Evolutionary conservation across 2,113 vertebrate species (phyloP), one percentile per base, ranked within the genome.

Genomic region (Rhea americana): DNA sequence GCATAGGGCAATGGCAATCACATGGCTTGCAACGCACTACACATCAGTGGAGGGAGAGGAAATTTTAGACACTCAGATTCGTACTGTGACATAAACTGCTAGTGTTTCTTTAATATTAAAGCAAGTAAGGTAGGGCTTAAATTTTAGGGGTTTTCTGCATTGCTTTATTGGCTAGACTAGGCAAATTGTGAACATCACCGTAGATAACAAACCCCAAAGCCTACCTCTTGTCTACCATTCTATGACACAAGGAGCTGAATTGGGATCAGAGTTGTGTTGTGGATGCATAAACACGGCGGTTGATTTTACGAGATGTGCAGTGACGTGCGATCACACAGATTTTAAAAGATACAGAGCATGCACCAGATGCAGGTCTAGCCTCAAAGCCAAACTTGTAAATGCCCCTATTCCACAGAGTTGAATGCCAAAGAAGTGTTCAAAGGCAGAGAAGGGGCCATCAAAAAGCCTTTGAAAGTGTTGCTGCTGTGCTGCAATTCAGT

Each of bases 311-410:
- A 94, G 76, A 28, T 62, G 50, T 43, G 74, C 41, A 22, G n/a
- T 14, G 78, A 47, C 1, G 13, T 62, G 70, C 0, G 0, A 73
- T 51, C 0, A 0, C 45, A 73, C 43, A n/a, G 72, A 73, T 66
- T 74, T 67, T 80, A 58, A 66, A 65, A 75, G 89, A 50, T 32
- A 81, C 18, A 48, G 75, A 72, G 62, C 73, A 58, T 0, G 3
- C 45, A n/a, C 45, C 43, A 77, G 74, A 32, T 68, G 63, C 77
- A 1, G 55, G 35, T 28, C 37, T 55, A 43, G 5, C 53, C 59
- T 82, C 79, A 58, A 47, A 91, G 81, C 85, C 88, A 83, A 80
- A 82, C 13, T 7, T 58, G 35, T 66, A 89, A 87, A 55, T 53
- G 65, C 22, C 30, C 16, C 39, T 67, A 41, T 79, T 84, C 48